Evolutionary conservation across 2,797 vertebrate genomes (phyloP).

Genomic region (Sternotherus odoratus): DNA sequence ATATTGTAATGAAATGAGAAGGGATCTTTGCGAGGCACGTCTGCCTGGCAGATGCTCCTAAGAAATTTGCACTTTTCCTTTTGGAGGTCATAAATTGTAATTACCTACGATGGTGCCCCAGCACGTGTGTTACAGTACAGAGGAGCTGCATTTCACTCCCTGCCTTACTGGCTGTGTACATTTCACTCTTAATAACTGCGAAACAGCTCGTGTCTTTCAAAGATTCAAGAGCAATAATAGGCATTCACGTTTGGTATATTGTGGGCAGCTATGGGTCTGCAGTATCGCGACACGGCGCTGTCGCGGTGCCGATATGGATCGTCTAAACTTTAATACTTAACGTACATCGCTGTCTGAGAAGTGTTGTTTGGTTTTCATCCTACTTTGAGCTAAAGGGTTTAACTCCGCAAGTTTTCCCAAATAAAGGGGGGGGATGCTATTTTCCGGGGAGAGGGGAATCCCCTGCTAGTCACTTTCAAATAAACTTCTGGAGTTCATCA

Average conservation of each 20-base stretch:
- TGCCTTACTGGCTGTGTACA: conserved; percentile 39
- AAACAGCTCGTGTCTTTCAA: conserved; percentile 51
- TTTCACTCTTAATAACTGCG: neutral
- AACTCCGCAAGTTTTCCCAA: neutral
- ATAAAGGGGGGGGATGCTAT: neutral
- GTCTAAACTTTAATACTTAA: conserved; percentile 11
- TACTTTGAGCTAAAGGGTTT: neutral
- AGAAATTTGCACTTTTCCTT: conserved; percentile 61
- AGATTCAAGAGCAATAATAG: neutral
- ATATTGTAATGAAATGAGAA: conserved; percentile 77
- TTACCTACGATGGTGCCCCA: conserved; percentile 49
- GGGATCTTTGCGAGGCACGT: conserved; percentile 74
- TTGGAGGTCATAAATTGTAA: conserved; percentile 70
- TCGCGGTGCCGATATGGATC: conserved; percentile 13
- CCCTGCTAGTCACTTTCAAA: neutral
- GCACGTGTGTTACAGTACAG: conserved; percentile 69
- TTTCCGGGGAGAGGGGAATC: neutral
- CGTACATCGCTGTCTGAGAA: neutral
- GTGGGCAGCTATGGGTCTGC: conserved; percentile 33
- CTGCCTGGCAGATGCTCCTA: conserved; percentile 66
- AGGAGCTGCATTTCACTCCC: conserved; percentile 9
- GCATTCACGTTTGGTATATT: neutral
- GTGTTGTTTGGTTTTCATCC: neutral
- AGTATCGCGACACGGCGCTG: neutral
- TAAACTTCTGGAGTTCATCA: conserved; percentile 56